These are phyloP conservation scores for Brachionus rotundiformis DNA, from an alignment of 1,140 invertebrate species.

Conservation along the genomic window DNA sequence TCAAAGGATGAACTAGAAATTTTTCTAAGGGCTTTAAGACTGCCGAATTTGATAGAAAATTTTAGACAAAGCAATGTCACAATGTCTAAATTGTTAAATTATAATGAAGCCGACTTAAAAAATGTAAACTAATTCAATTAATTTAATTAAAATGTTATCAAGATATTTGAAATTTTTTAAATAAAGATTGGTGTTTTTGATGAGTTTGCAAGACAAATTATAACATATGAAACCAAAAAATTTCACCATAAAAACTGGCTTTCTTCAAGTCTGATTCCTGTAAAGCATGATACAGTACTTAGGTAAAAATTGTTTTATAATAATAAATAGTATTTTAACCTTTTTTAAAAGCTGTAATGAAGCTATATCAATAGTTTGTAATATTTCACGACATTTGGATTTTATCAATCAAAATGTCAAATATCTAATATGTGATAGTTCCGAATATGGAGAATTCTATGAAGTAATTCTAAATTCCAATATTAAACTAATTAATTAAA, in stretches of 20 bases:
- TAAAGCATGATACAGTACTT: not conserved
- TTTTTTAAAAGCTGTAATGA: slow-evolving; percentile 3
- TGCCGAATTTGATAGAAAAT: not conserved
- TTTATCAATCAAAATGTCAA: slow-evolving; percentile 43
- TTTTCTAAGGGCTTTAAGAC: not conserved
- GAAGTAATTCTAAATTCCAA: not conserved
- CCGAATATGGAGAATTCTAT: not conserved
- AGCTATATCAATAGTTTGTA: not conserved
- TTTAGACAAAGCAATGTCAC: not conserved
- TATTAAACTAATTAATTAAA: not conserved
- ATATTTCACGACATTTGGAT: slow-evolving; percentile 32
- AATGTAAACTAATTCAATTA: not conserved
- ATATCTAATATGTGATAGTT: not conserved
- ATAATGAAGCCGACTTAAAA: not conserved
- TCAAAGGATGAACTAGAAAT: slow-evolving; percentile 14
- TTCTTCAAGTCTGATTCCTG: not conserved
- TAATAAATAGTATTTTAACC: not conserved
- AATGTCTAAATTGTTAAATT: not conserved
- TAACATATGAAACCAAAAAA: not conserved
- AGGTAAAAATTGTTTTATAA: not conserved
- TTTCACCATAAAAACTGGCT: slow-evolving; percentile 45
- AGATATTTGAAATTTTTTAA: too few relatives aligned
- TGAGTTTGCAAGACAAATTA: slow-evolving; percentile 1
- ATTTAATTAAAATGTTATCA: not conserved
- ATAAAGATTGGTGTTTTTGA: slow-evolving; percentile 5